Evolutionary conservation across 2,797 vertebrate genomes (phyloP).

Genomic region (Lepidocolaptes lacrymiger): DNA sequence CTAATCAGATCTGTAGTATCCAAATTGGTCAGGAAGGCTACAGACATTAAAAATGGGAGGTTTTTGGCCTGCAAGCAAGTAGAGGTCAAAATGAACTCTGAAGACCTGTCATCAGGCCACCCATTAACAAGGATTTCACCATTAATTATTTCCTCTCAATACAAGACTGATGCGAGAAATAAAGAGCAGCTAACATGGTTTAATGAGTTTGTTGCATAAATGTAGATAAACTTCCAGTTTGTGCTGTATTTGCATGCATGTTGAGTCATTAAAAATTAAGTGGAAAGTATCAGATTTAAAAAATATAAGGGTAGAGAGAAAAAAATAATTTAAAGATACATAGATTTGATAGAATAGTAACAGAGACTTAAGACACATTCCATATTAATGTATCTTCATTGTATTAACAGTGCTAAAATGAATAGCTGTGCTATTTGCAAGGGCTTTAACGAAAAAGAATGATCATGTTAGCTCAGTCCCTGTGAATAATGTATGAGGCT

Average conservation of each 20-base stretch:
- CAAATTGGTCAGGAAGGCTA: constrained; percentile 45
- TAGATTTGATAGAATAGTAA: background rate
- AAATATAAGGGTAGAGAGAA: background rate
- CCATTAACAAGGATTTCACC: constrained; percentile 57
- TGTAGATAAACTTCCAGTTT: constrained; percentile 2
- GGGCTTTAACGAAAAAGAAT: constrained; percentile 45
- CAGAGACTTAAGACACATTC: background rate
- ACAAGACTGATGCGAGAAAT: constrained; percentile 9
- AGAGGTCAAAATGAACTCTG: constrained; percentile 53
- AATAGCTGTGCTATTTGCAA: constrained; percentile 56
- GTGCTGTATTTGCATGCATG: background rate
- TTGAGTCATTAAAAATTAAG: background rate
- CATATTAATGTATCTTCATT: constrained; percentile 53
- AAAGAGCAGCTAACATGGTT: constrained; percentile 14
- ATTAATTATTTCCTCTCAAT: constrained; percentile 67
- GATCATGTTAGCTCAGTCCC: constrained; percentile 56
- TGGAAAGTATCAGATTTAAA: background rate
- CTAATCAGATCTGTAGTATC: constrained; percentile 48
- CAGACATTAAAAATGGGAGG: constrained; percentile 35
- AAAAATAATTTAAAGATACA: background rate
- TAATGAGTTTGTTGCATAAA: constrained; percentile 54
- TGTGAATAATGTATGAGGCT: constrained; percentile 67
- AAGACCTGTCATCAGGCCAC: constrained; percentile 39
- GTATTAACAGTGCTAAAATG: constrained; percentile 51
- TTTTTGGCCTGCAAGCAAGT: constrained; percentile 47